A percentile compares a stretch with the other conserved stretches of the same genome.
phyloP scores from a whole-genome alignment of 2,888 invertebrate species.

The Epinotia nisella region DNA sequence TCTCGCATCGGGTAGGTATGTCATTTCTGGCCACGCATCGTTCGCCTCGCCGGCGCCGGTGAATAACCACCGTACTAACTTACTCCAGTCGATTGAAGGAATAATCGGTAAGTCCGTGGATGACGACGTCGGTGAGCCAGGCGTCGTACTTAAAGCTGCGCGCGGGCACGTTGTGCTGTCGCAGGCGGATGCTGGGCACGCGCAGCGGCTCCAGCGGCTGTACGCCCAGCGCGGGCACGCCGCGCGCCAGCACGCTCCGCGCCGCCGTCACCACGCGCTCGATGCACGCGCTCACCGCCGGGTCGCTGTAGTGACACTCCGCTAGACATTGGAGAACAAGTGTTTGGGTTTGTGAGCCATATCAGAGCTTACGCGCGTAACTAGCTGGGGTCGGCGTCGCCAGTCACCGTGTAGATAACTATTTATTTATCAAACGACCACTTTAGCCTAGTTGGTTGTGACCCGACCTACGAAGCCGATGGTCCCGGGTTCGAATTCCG shows the following conservation, averaged over 20 bases:
- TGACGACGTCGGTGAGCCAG: slow-evolving; percentile 75
- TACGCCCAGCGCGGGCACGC: slow-evolving; percentile 85
- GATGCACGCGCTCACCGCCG: slow-evolving; percentile 84
- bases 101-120: slow-evolving; percentile 80
- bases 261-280: slow-evolving; percentile 82
- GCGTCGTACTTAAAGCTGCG: slow-evolving; percentile 82
- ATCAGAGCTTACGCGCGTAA: too few relatives aligned
- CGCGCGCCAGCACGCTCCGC: slow-evolving; percentile 78
- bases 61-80: slow-evolving; percentile 53
- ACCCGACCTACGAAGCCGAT: too few relatives aligned
- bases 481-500: too few relatives aligned
- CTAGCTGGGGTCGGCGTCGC: too few relatives aligned
- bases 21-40: too few relatives aligned
- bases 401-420: too few relatives aligned
- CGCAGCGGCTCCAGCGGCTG: slow-evolving; percentile 85
- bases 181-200: slow-evolving; percentile 83
- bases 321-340: slow-evolving; percentile 51
- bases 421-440: too few relatives aligned
- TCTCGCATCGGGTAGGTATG: too few relatives aligned
- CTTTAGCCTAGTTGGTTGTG: too few relatives aligned
- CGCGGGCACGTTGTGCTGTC: slow-evolving; percentile 81
- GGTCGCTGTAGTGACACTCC: slow-evolving; percentile 84
- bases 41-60: too few relatives aligned
- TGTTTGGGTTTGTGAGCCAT: too few relatives aligned
- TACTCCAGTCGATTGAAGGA: slow-evolving; percentile 81